Evolutionary conservation across 2,113 vertebrate genomes (phyloP).

Genomic region (Melospiza melodia): DNA sequence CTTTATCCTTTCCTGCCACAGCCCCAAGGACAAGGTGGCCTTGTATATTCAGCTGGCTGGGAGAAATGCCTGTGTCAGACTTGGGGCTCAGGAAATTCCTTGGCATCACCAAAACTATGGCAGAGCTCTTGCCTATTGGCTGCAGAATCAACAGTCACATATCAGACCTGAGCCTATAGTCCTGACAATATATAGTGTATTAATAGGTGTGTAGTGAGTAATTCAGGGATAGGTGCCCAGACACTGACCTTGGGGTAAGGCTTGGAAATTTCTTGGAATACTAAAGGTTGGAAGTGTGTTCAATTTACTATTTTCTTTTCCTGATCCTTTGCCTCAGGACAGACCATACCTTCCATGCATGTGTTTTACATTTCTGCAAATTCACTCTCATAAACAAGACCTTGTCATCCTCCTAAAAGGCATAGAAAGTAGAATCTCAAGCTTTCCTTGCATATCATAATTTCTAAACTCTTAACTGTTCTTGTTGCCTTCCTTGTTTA

Average conservation of each 20-base stretch:
- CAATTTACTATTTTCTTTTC: neutral
- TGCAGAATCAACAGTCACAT: neutral
- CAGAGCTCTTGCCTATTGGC: neutral
- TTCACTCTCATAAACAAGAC: neutral
- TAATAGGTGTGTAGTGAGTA: neutral
- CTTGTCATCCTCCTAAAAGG: neutral
- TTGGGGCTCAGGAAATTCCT: neutral
- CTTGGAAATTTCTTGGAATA: neutral
- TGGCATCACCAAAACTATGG: neutral
- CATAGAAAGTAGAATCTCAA: neutral
- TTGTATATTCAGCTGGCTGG: neutral
- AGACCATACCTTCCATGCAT: neutral
- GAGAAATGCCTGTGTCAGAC: neutral
- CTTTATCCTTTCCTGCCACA: neutral
- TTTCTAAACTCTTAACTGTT: neutral
- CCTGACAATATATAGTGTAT: neutral
- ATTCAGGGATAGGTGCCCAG: neutral
- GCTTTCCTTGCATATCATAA: neutral
- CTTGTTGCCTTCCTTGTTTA: neutral
- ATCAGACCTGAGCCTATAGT: neutral
- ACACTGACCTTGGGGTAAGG: fast-evolving
- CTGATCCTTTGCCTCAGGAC: neutral
- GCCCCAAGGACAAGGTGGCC: neutral
- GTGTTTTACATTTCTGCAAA: neutral
- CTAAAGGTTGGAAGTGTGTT: neutral